Conservation (phyloP, 2,113 vertebrate genomes). For the pig (Sus scrofa) region T2T-Sscrofa CM000820.6:75798001-75798500, state of each 20-base stretch:
- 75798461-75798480: constrained; percentile 41
- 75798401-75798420: background rate
- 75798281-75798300: constrained; percentile 52
- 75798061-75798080: constrained; percentile 50
- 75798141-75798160: constrained; percentile 98
- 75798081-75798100: constrained; percentile 49
- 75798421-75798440: constrained; percentile 51
- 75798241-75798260: constrained; percentile 86
- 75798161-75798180: constrained; percentile 98
- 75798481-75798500: background rate
- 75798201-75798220: constrained; percentile 96
- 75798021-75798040: constrained; percentile 43
- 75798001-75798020: constrained; percentile 6
- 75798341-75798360: background rate
- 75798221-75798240: constrained; percentile 95
- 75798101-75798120: constrained; percentile 48
- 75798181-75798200: constrained; percentile 97
- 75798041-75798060: background rate
- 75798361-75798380: background rate
- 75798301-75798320: constrained; percentile 23
- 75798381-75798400: background rate
- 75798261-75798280: constrained; percentile 77
- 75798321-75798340: background rate
- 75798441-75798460: background rate
- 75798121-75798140: constrained; percentile 86